Evolutionary conservation across 2,888 invertebrate species (phyloP).

Genomic region (Capitulum mitella): DNA sequence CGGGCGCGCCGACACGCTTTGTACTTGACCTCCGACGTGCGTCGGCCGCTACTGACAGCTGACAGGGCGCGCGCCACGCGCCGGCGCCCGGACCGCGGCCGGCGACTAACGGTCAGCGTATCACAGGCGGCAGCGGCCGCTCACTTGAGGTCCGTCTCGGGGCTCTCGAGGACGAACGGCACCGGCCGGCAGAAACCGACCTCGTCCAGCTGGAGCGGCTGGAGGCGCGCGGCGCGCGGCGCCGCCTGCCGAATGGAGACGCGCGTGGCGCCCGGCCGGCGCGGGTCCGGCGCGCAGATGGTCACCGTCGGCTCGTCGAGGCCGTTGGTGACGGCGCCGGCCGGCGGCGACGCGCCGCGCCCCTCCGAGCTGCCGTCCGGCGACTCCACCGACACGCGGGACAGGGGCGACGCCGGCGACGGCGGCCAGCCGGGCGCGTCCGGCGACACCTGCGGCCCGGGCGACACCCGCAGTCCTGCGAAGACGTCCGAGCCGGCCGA

Average conservation of each 20-base stretch:
- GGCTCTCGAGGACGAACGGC: constrained; percentile 11
- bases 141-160: constrained; percentile 20
- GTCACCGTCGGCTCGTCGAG: constrained; percentile 5
- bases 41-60: not conserved
- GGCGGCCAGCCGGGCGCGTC: not conserved
- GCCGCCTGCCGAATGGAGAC: not conserved
- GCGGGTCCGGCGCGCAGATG: not conserved
- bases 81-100: not conserved
- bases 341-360: too few relatives aligned
- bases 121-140: not conserved
- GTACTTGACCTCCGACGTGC: not conserved
- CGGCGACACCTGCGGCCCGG: not conserved
- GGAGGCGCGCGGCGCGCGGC: not conserved
- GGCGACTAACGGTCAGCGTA: not conserved
- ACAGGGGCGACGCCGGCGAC: not conserved
- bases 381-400: not conserved
- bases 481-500: not conserved
- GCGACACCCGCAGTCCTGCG: not conserved
- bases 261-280: not conserved
- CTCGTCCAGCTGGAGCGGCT: not conserved
- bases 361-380: not conserved
- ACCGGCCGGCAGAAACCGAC: not conserved
- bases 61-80: too few relatives aligned
- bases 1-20: not conserved
- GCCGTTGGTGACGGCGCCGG: not conserved